These are phyloP conservation scores for Plotosus lineatus DNA, from an alignment of 2,113 vertebrate genomes.

Conservation along the genomic window DNA sequence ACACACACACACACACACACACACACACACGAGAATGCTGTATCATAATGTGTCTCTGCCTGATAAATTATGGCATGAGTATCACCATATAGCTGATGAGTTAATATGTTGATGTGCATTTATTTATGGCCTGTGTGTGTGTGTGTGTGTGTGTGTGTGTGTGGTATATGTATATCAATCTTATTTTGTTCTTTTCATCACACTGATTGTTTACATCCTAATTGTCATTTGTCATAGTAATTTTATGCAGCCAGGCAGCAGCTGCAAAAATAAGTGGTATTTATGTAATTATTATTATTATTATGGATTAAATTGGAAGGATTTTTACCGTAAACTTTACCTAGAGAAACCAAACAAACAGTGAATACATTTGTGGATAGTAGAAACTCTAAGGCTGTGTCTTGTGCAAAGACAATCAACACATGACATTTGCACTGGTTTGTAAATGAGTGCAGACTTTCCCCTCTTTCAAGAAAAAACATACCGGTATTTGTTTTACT, in stretches of 20 bases:
- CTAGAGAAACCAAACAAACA: not conserved
- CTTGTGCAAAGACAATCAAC: not conserved
- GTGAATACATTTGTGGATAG: not conserved
- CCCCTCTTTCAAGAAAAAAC: not conserved
- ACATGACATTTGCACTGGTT: not conserved
- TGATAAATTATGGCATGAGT: conserved; percentile 20
- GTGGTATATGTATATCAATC: not conserved
- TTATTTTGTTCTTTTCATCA: not conserved
- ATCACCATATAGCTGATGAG: conserved; percentile 35
- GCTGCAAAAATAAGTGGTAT: not conserved
- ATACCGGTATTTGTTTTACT: not conserved
- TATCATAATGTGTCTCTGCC: conserved; percentile 23
- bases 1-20: not conserved
- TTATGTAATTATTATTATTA: no score
- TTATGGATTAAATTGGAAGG: not conserved
- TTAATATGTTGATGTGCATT: conserved; percentile 31
- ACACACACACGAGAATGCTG: conserved; percentile 30
- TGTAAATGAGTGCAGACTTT: not conserved
- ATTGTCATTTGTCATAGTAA: not conserved
- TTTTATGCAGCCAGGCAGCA: not conserved
- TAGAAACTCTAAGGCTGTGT: not conserved
- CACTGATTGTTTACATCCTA: not conserved
- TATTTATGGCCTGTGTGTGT: not conserved
- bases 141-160: not conserved
- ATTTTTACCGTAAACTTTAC: not conserved